Evolutionary conservation across 2,113 vertebrate species (phyloP).

Genomic region (Gymnarchus niloticus): DNA sequence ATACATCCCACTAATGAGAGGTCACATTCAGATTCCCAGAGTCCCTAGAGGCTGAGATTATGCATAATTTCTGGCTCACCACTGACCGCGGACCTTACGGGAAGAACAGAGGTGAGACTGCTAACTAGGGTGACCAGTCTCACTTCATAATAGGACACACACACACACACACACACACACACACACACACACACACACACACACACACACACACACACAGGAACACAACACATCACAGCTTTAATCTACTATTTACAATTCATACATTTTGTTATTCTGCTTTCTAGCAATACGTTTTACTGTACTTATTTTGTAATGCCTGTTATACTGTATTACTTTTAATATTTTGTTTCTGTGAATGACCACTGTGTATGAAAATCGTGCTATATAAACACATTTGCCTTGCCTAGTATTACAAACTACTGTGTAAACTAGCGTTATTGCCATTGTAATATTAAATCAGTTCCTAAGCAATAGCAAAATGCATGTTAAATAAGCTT

Average conservation of each 20-base stretch:
- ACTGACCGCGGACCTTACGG: background rate
- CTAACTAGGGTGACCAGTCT: no score
- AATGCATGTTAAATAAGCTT: background rate
- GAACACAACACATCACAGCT: background rate
- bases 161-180: no score
- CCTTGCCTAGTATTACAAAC: background rate
- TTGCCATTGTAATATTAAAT: background rate
- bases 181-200: no score
- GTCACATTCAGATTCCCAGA: background rate
- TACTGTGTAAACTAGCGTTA: background rate
- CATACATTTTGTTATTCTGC: background rate
- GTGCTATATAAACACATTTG: no score
- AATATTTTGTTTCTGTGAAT: no score
- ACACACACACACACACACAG: no score
- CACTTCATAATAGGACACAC: background rate
- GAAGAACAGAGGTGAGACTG: background rate
- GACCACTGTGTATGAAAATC: no score
- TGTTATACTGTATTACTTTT: no score
- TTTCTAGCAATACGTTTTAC: no score
- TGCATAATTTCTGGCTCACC: background rate
- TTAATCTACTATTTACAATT: background rate
- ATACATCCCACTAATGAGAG: background rate
- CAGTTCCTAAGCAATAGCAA: no score
- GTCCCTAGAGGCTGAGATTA: background rate
- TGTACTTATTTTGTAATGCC: no score